Conservation (phyloP, 2,888 invertebrate species). For the Tribolium freemani region DNA sequence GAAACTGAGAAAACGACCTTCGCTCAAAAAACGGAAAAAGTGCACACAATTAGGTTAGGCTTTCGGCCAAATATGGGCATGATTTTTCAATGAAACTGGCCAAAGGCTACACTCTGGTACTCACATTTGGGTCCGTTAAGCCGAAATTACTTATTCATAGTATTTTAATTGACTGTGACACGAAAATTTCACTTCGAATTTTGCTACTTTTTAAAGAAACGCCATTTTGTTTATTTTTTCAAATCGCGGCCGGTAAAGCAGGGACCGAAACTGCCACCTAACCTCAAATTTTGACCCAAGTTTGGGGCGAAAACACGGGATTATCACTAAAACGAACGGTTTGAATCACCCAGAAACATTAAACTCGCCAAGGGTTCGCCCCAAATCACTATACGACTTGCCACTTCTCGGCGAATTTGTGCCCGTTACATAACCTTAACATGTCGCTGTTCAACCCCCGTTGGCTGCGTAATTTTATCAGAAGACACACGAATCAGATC, state of each 20-base stretch:
- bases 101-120: conserved; percentile 10
- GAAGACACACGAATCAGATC: conserved; percentile 70
- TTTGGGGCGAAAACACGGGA: too few relatives aligned
- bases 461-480: conserved; percentile 70
- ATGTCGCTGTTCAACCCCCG: conserved; percentile 65
- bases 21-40: conserved; percentile 21
- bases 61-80: conserved; percentile 35
- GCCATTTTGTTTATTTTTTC: conserved; percentile 47
- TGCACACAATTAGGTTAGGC: conserved; percentile 32
- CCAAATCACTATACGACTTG: too few relatives aligned
- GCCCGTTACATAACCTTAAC: not conserved
- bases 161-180: conserved; percentile 28
- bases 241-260: conserved; percentile 37
- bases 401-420: too few relatives aligned
- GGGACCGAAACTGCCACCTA: conserved; percentile 30
- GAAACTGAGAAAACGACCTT: conserved; percentile 34
- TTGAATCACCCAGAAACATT: too few relatives aligned
- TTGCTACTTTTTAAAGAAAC: conserved; percentile 45
- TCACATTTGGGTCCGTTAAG: conserved; percentile 40
- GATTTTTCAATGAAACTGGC: conserved; percentile 18
- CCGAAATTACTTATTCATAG: conserved; percentile 16
- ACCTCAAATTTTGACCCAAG: too few relatives aligned
- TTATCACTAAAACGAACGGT: too few relatives aligned
- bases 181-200: conserved; percentile 48
- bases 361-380: too few relatives aligned